Percentiles rank a stretch among this genome's conserved stretches.
Conservation (phyloP, 2,113 vertebrate genomes). For the Alethe diademata region DNA sequence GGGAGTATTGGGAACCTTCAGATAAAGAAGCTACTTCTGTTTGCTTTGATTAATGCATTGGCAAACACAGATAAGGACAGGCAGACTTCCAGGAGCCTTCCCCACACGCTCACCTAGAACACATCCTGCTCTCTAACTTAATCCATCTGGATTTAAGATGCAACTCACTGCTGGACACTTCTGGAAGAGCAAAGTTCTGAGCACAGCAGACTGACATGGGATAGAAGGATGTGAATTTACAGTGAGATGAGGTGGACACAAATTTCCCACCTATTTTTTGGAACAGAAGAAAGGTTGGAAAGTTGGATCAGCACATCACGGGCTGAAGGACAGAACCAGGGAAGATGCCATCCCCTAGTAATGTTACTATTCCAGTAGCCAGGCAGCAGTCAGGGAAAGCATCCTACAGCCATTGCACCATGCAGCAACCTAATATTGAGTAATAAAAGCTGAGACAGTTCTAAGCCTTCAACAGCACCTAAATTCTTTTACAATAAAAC, state of each 20-base stretch:
- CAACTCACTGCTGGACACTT: background rate
- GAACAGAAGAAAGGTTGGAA: background rate
- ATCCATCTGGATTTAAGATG: background rate
- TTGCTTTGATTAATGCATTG: background rate
- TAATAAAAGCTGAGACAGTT: background rate
- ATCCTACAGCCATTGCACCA: background rate
- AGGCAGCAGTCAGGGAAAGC: background rate
- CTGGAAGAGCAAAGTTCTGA: background rate
- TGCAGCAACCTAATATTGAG: fast-evolving
- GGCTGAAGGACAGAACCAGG: background rate
- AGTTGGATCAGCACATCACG: fast-evolving
- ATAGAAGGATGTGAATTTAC: background rate
- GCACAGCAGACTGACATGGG: background rate
- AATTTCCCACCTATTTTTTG: background rate
- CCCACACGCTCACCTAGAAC: fast-evolving
- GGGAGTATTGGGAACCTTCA: background rate
- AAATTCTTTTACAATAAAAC: background rate
- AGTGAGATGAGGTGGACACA: background rate
- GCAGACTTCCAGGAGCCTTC: background rate
- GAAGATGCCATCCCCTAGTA: background rate
- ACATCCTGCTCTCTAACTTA: background rate
- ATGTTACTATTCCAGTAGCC: background rate
- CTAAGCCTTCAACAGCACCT: background rate
- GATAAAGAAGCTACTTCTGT: background rate
- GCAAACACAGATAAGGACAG: background rate